A percentile compares a stretch with the other conserved stretches of the same genome.
Conservation (phyloP, 2,113 vertebrate genomes). For the Athene cunicularia region DNA sequence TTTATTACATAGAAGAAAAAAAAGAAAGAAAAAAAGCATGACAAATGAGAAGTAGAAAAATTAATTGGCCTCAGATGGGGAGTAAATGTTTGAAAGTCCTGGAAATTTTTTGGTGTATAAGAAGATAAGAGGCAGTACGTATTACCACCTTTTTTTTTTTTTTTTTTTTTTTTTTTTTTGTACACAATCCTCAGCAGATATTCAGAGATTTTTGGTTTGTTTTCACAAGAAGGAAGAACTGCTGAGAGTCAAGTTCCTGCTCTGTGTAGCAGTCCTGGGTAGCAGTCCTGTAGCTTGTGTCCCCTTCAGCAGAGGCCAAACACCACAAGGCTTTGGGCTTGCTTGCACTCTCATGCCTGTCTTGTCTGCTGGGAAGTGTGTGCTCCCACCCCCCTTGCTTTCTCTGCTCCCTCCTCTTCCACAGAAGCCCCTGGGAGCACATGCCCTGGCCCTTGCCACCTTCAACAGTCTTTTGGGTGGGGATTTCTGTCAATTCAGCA, state of each 20-base stretch:
- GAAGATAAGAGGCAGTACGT: not conserved
- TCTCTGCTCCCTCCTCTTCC: not conserved
- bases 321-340: not conserved
- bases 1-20: not conserved
- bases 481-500: not conserved
- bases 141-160: not conserved
- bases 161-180: not conserved
- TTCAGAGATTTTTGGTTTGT: not conserved
- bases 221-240: not conserved
- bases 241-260: not conserved
- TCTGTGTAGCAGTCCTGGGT: not conserved
- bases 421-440: not conserved
- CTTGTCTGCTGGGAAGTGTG: not conserved
- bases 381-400: not conserved
- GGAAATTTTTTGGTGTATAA: not conserved
- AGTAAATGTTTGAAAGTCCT: not conserved
- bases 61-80: not conserved
- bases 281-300: too few relatives aligned
- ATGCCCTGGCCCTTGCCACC: accelerated
- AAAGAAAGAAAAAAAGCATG: not conserved
- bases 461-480: not conserved
- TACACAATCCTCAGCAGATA: not conserved
- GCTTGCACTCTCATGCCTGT: not conserved
- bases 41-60: not conserved
- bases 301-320: not conserved